Evolutionary conservation across 2,113 vertebrate genomes (phyloP).

Genomic region (Rhodinocichla rosea): DNA sequence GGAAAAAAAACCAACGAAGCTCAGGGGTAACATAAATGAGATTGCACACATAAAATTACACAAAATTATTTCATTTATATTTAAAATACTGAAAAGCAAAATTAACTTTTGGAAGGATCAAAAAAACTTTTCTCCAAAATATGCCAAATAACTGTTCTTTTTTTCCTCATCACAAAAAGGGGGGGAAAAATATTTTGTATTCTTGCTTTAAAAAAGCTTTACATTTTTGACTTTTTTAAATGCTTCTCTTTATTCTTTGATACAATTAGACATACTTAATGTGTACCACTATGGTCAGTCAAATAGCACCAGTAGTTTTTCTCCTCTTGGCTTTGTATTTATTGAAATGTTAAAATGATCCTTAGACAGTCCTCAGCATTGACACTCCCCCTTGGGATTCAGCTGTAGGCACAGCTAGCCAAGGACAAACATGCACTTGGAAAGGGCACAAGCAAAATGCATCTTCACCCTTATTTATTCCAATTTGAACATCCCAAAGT

Average conservation of each 20-base stretch:
- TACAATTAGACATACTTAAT: not conserved
- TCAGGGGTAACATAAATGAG: not conserved
- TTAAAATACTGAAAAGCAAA: not conserved
- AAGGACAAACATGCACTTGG: not conserved
- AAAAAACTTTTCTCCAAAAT: not conserved
- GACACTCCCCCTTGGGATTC: not conserved
- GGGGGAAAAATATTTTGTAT: fast-evolving
- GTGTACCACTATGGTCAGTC: not conserved
- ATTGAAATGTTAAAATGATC: not conserved
- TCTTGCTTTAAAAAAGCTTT: not conserved
- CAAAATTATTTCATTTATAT: not conserved
- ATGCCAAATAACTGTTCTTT: not conserved
- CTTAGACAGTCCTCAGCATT: not conserved
- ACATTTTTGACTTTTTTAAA: not conserved
- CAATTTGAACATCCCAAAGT: not conserved
- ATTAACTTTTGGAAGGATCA: not conserved
- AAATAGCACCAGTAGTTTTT: not conserved
- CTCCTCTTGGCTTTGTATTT: not conserved
- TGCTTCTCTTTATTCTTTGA: not conserved
- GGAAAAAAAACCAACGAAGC: not conserved
- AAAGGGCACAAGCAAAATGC: not conserved
- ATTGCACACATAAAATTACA: not conserved
- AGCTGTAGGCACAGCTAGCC: not conserved
- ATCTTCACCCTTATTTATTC: conserved; percentile 1
- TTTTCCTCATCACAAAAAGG: not conserved